Conservation (phyloP, 2,888 invertebrate genomes). For the Lasioglossum oenotherae region DNA sequence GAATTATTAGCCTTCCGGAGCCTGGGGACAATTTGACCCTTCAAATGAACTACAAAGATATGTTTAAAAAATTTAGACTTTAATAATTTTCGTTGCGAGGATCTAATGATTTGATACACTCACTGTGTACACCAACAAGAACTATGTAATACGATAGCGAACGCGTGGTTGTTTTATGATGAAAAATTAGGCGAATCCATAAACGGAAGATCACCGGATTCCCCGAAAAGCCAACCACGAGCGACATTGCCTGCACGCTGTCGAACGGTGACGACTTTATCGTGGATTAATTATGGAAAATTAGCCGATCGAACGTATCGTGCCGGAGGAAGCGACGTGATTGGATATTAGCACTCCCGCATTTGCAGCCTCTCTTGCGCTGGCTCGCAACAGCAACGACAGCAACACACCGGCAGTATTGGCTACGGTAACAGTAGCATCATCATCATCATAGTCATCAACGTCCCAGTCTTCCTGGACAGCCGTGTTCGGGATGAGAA, state of each 20-base stretch:
- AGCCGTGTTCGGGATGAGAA: slow-evolving; percentile 22
- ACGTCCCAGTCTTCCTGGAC: slow-evolving; percentile 35
- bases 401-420: slow-evolving; percentile 31
- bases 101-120: too few relatives aligned
- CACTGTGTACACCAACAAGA: too few relatives aligned
- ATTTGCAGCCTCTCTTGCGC: slow-evolving; percentile 62
- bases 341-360: slow-evolving; percentile 77
- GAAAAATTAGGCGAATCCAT: background rate
- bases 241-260: slow-evolving; percentile 24
- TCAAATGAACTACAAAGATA: too few relatives aligned
- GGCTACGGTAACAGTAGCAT: slow-evolving; percentile 45
- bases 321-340: slow-evolving; percentile 74
- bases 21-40: too few relatives aligned
- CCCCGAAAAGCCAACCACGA: slow-evolving; percentile 21
- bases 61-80: too few relatives aligned
- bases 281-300: slow-evolving; percentile 77
- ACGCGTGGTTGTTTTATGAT: background rate
- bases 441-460: slow-evolving; percentile 62
- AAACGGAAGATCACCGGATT: background rate
- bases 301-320: slow-evolving; percentile 73
- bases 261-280: slow-evolving; percentile 67
- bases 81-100: background rate
- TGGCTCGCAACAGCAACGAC: slow-evolving; percentile 38
- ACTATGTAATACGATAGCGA: background rate
- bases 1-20: too few relatives aligned